Percentiles rank a stretch among this genome's conserved stretches.
Evolutionary conservation across 2,888 invertebrate species (phyloP).

Genomic region (Cheilosia impressa): DNA sequence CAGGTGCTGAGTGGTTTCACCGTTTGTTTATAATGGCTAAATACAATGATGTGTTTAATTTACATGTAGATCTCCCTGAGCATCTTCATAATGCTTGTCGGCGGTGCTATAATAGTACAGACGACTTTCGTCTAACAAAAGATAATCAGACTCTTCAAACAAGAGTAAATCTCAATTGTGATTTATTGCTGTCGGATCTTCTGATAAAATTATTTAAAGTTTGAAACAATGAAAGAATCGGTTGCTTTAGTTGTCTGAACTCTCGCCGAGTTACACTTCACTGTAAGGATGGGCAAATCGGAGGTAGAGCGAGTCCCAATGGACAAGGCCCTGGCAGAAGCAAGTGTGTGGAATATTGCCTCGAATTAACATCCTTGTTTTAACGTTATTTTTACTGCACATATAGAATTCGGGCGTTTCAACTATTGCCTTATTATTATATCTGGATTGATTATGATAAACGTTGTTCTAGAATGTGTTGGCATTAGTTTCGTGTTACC

Average conservation of each 20-base stretch:
- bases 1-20: too few species aligned
- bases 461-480: conserved; percentile 83
- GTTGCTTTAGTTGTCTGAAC: conserved; percentile 25
- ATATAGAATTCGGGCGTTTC: conserved; percentile 84
- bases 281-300: conserved; percentile 37
- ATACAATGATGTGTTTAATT: not conserved
- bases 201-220: conserved; percentile 48
- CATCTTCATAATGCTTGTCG: not conserved
- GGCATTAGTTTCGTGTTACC: conserved; percentile 85
- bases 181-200: not conserved
- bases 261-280: not conserved
- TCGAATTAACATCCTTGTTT: not conserved
- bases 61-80: not conserved
- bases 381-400: not conserved
- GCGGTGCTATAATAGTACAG: not conserved
- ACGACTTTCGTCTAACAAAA: not conserved
- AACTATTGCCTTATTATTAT: conserved; percentile 84
- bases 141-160: conserved; percentile 15
- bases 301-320: conserved; percentile 45
- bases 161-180: not conserved
- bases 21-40: not conserved
- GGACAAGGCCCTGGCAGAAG: conserved; percentile 62
- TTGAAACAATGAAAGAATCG: conserved; percentile 1
- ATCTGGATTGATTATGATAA: conserved; percentile 84
- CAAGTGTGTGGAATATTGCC: conserved; percentile 44